A percentile compares a stretch with the other conserved stretches of the same genome.
phyloP scores from a whole-genome alignment of 2,113 vertebrate species.

The Xiphophorus hellerii region DNA sequence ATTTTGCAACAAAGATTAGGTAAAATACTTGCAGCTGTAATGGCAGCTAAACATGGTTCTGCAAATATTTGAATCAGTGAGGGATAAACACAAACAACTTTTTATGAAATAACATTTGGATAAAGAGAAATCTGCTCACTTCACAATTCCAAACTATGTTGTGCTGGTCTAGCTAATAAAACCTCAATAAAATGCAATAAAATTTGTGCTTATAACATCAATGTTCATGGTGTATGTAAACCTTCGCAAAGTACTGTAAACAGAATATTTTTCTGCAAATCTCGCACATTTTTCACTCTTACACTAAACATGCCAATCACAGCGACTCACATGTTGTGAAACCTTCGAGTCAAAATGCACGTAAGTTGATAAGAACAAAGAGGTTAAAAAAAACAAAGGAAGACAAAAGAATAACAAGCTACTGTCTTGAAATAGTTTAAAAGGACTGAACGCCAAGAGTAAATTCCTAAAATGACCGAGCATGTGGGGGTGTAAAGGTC shows the following conservation, averaged over 20 bases:
- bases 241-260: neutral
- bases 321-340: neutral
- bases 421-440: conserved; percentile 48
- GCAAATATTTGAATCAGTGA: neutral
- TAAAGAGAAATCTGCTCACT: neutral
- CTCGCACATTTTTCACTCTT: neutral
- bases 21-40: neutral
- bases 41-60: neutral
- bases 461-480: conserved; percentile 70
- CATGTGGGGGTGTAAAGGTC: conserved; percentile 65
- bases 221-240: too few relatives aligned
- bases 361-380: neutral
- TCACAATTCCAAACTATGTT: neutral
- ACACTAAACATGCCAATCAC: neutral
- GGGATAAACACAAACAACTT: too few relatives aligned
- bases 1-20: neutral
- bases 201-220: too few relatives aligned
- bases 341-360: neutral
- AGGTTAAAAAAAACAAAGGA: neutral
- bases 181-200: neutral
- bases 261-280: neutral
- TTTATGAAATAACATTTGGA: too few relatives aligned
- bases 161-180: neutral
- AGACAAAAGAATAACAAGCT: neutral
- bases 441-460: conserved; percentile 46